Evolutionary conservation across 2,888 invertebrate genomes (phyloP), one percentile per base, ranked within the genome.

Genomic region (Micoletzkya japonica): DNA sequence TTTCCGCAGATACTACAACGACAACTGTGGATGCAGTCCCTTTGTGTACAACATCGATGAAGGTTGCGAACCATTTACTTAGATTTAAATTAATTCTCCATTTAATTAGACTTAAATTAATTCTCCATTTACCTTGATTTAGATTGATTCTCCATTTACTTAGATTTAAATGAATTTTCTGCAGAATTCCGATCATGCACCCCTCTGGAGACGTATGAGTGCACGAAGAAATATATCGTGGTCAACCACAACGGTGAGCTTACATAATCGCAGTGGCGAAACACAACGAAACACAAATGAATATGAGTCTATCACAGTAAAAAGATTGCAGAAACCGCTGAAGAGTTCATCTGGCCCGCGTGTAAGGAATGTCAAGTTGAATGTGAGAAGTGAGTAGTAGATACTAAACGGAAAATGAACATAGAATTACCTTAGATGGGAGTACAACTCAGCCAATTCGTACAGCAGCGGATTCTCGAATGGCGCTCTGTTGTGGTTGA

Each of bases 371-470:
- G 79, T 59, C 72, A 71, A 50, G 72, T 78, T 30, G 80, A 79
- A 39, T 79, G 79, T 68, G 71, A 79, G 44, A 52, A 54, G 36
- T 57, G 34, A 7, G 30, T 52, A n/a, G 6, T 6, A n/a, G 7
- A n/a, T 26, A 6, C 24, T 52, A 6, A n/a, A 17, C 10, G n/a
- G 24, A n/a, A 14, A n/a, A 14, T 26, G 26, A 52, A 26, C 14
- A 24, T 14, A n/a, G 4, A 52, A 52, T 26, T 52, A 4, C 52
- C 30, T 14, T 28, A 71, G 77, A 37, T 77, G 77, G 71, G 74
- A 76, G 20, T 83, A 77, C 70, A 78, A 80, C 44, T 74, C 80
- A 2, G 82, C 75, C 61, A 82, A 82, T 60, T 83, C 82, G 1
- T 82, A 82, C 54, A 75, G 79, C 4, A 70, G 73, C 39, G 79